Evolutionary conservation across 1,140 invertebrate genomes (phyloP).

Genomic region (Akabosia matsudoensis): DNA sequence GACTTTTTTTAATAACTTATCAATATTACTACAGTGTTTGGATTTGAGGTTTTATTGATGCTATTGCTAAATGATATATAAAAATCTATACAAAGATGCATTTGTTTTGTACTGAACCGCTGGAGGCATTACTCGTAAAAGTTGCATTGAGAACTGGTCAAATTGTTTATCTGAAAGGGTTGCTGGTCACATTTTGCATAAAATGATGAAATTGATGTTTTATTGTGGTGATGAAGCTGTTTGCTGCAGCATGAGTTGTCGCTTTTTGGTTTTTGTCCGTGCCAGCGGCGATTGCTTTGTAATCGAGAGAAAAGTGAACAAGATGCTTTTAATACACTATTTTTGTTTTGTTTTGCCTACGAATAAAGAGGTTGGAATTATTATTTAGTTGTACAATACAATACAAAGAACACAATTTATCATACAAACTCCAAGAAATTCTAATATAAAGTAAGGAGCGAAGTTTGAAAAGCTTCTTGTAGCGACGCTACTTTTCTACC

Average conservation of each 20-base stretch:
- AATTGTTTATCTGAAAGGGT: no score
- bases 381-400: no score
- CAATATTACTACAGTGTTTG: neutral
- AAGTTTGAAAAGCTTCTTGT: no score
- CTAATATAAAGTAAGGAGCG: no score
- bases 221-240: neutral
- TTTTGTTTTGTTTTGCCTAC: no score
- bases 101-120: neutral
- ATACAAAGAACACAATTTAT: no score
- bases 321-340: neutral
- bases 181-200: neutral
- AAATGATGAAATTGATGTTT: neutral
- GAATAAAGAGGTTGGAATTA: no score
- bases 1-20: neutral
- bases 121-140: no score
- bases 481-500: no score
- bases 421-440: no score
- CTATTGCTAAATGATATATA: no score
- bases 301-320: neutral
- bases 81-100: neutral
- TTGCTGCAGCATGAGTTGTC: neutral
- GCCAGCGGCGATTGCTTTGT: neutral
- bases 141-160: no score
- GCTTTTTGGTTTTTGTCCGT: neutral
- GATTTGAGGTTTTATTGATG: constrained; percentile 11